Conservation (phyloP, 2,797 vertebrate genomes). For the Pseudocheirus occidentalis region DNA sequence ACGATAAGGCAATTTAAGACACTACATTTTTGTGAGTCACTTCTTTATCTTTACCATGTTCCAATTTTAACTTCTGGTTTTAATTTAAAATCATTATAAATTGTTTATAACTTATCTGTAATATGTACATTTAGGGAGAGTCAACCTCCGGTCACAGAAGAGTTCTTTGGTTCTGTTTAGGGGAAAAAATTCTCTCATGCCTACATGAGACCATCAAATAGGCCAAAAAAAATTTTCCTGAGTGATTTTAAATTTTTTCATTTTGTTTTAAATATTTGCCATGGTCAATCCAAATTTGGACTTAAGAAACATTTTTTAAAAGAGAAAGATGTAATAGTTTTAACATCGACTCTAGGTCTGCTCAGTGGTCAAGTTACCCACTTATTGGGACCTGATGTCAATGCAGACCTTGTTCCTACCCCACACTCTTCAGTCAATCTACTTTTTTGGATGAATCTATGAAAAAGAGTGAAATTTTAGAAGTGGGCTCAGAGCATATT, state of each 20-base stretch:
- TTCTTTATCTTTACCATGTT: slow-evolving; percentile 64
- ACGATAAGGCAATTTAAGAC: slow-evolving; percentile 66
- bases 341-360: background rate
- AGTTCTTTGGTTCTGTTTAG: slow-evolving; percentile 49
- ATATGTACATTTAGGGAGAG: slow-evolving; percentile 70
- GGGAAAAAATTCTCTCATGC: slow-evolving; percentile 18
- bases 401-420: slow-evolving; percentile 14
- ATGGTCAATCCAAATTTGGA: slow-evolving; percentile 42
- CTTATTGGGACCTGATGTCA: slow-evolving; percentile 16
- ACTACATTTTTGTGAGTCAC: slow-evolving; percentile 61
- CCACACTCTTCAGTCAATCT: background rate
- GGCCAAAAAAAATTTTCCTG: slow-evolving; percentile 8
- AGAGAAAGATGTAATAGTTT: slow-evolving; percentile 28
- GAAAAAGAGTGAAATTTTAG: slow-evolving; percentile 49
- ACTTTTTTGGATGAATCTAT: slow-evolving; percentile 41
- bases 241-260: slow-evolving; percentile 32
- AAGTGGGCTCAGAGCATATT: background rate
- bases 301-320: slow-evolving; percentile 19
- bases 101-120: slow-evolving; percentile 73
- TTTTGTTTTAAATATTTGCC: slow-evolving; percentile 29
- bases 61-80: slow-evolving; percentile 73
- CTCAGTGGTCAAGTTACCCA: slow-evolving; percentile 35
- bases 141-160: slow-evolving; percentile 68
- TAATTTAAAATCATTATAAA: slow-evolving; percentile 73
- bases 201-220: slow-evolving; percentile 51